Base-by-base conservation (phyloP, 2,797 vertebrate genomes). In the Eulemur albifrons region DNA sequence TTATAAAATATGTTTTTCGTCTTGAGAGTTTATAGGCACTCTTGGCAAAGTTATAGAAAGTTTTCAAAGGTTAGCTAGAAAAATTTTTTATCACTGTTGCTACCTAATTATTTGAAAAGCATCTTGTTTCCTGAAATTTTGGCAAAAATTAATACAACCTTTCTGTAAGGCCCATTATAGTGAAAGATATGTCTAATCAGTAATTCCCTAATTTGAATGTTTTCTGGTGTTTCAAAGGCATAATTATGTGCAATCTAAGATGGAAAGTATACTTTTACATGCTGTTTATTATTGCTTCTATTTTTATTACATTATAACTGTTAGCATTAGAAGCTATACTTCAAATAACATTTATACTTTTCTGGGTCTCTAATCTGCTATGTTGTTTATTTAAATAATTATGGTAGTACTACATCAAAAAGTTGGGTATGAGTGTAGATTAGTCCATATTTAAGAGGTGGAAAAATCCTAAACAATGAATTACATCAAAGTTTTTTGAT, bases 51-150 rank as follows among this genome's bases (percentile, higher is more conserved):
- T 84, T 63, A 72, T 72, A 86, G 65, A 93, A 95, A 86, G 8
- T 81, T 89, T 1, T 65, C 61, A 32, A 80, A 76, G 23, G 14
- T 94, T 82, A 82, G 30, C 61, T 75, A 48, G 18, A 95, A 93
- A 50, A 2, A 25, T 65, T 43, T 73, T 82, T 83, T 63, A 50
- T 81, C 30, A 17, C 2, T 63, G n/a, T 89, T 83, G 35, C 30
- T 96, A 63, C 6, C 18, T 80, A 95, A 83, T 81, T 96, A 82
- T 82, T 93, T 94, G 35, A 65, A 86, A 96, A 77, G 7, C 11
- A 40, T 61, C 32, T 87, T 67, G 13, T 52, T 92, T 92, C 45
- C 76, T 92, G 57, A 95, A 92, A 88, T 76, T 94, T 82, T 61
- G 25, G 10, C 54, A 92, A 30, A 87, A 80, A 92, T 86, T 86